Base-by-base conservation (phyloP, 2,888 invertebrate species). In the Poecilobothrus nobilitatus region DNA sequence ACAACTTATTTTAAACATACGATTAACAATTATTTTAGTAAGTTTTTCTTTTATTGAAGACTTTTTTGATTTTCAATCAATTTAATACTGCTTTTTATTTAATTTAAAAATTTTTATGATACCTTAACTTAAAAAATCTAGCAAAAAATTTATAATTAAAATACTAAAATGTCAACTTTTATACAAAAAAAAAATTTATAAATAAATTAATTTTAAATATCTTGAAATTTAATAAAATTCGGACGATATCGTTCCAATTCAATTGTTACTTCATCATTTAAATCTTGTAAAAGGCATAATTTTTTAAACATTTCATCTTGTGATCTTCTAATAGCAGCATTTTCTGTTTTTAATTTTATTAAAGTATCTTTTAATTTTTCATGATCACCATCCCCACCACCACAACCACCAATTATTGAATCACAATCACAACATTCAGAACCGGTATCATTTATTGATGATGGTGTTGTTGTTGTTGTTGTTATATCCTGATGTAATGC, bases 291-390 rank as follows among this genome's bases (percentile, higher is more conserved):
- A 18, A 67, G 18, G 1, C 67, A 68, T 20, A 72, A 68, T 69
- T 71, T 71, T 2, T 66, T 33, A 37, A 71, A 64, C 65, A 72
- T 37, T 68, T 72, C 72, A 44, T 68, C 67, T 69, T 72, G 69
- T 2, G 70, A 69, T 34, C 68, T 69, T 63, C 67, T 67, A 20
- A 71, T 70, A 0, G 68, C 68, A 34, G 69, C 66, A 20, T 71
- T 70, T 66, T 71, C 71, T 3, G 70, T 69, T 69, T 70, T 69
- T 41, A 70, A 62, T 53, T 64, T 53, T 18, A 53, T 18, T 18
- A 53, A 18, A 53, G 12, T n/a, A 53, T 53, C 53, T 53, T 53
- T 53, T 53, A 53, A 53, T 9, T 53, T 18, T 18, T 53, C 53
- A 18, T 53, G 53, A 15, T 15, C 15, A 41, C 9, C 15, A 41